These are phyloP conservation scores for Struthidea cinerea DNA, from an alignment of 2,113 vertebrate species.

Conservation along the genomic window DNA sequence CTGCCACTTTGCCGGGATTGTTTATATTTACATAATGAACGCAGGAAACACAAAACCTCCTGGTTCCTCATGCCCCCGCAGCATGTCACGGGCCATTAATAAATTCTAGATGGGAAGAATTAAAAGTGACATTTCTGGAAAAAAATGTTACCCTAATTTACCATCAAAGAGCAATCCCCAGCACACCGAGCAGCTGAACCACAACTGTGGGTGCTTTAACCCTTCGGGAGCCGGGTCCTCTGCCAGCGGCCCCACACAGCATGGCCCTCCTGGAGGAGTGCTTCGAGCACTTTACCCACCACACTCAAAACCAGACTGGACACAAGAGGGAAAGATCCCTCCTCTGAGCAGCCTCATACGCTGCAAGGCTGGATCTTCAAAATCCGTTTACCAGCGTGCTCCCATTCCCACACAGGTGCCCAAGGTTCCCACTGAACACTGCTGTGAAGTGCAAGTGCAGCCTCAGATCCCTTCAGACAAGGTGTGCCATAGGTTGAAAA, in stretches of 20 bases:
- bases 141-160: conserved; percentile 28
- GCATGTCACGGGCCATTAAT: conserved; percentile 40
- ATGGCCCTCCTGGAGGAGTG: background rate
- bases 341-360: background rate
- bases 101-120: conserved; percentile 2
- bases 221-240: background rate
- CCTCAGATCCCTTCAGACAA: background rate
- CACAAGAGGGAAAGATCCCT: background rate
- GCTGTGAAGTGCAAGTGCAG: background rate
- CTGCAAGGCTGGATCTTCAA: background rate
- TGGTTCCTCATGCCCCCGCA: background rate
- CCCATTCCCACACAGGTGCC: rapidly evolving
- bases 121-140: conserved; percentile 38
- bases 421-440: background rate
- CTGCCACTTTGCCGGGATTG: background rate
- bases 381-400: background rate
- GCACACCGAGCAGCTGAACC: background rate
- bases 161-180: conserved; percentile 30
- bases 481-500: background rate
- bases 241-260: rapidly evolving
- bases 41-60: background rate
- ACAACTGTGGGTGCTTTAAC: background rate
- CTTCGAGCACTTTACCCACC: background rate
- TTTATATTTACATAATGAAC: background rate
- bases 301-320: background rate